phyloP scores from a whole-genome alignment of 1,140 invertebrate species.

The Anadara kagoshimensis region DNA sequence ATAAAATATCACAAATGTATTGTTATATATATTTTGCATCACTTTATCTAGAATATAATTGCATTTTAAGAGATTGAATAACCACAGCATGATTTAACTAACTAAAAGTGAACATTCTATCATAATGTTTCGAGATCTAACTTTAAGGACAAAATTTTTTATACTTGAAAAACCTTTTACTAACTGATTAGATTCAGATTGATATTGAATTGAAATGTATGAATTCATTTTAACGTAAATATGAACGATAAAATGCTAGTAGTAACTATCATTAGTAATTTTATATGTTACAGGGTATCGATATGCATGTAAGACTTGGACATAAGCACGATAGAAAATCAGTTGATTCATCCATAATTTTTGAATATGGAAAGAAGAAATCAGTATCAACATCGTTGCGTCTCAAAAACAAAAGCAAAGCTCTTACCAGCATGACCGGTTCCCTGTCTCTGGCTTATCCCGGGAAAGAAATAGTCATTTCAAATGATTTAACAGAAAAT shows the following conservation, averaged over 20 bases:
- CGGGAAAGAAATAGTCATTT: constrained; percentile 18
- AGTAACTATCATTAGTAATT: not conserved
- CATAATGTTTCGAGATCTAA: not conserved
- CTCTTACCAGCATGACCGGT: constrained; percentile 24
- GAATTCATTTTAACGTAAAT: not conserved
- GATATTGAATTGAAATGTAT: not conserved
- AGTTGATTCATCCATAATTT: constrained; percentile 25
- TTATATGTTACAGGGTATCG: constrained; percentile 29
- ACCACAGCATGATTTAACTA: not conserved
- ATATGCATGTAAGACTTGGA: constrained; percentile 30
- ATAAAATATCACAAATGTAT: not conserved
- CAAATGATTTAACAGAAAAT: constrained; percentile 22
- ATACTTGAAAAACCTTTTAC: not conserved
- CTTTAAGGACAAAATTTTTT: not conserved
- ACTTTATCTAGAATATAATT: not conserved
- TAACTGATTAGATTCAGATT: not conserved
- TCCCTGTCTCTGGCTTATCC: constrained; percentile 7
- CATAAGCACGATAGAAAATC: constrained; percentile 35
- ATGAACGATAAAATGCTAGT: not conserved
- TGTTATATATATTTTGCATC: not conserved
- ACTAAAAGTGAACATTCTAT: not conserved
- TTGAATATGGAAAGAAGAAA: constrained; percentile 26
- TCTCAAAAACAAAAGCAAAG: constrained; percentile 27
- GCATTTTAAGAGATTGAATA: not conserved
- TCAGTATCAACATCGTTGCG: constrained; percentile 10